Conservation (phyloP, 2,113 vertebrate species). For the Sinosuthora webbiana region DNA sequence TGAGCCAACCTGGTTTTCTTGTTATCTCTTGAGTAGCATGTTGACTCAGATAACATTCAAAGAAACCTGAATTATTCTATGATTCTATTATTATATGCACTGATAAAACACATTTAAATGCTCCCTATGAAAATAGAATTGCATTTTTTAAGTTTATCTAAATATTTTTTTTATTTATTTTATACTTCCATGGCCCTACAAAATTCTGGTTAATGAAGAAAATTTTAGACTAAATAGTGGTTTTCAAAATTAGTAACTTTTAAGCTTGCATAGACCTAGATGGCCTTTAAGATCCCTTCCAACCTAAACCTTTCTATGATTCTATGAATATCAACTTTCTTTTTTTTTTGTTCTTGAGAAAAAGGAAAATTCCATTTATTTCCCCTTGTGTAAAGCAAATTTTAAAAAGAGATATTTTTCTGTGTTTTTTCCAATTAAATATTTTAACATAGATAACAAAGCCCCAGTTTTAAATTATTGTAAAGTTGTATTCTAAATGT, state of each 20-base stretch:
- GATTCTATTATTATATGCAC: background rate
- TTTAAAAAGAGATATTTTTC: background rate
- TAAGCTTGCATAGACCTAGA: background rate
- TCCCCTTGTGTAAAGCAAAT: background rate
- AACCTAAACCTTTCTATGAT: background rate
- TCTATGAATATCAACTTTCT: background rate
- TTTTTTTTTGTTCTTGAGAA: background rate
- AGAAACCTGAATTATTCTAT: background rate
- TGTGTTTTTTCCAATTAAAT: background rate
- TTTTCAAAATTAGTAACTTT: background rate
- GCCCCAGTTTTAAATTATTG: background rate
- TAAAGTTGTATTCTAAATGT: background rate
- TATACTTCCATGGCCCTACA: background rate
- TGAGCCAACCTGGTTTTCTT: background rate
- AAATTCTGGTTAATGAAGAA: background rate
- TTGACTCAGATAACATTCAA: background rate
- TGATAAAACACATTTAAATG: background rate
- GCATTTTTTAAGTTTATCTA: background rate
- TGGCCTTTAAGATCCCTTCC: background rate
- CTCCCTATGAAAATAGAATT: background rate
- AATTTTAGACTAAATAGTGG: background rate
- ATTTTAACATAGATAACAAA: background rate
- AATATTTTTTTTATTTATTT: background rate
- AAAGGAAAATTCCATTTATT: background rate
- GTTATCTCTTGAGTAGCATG: background rate